These are phyloP conservation scores for Orchesella flavescens DNA, from an alignment of 2,888 invertebrate genomes.

Conservation along the genomic window DNA sequence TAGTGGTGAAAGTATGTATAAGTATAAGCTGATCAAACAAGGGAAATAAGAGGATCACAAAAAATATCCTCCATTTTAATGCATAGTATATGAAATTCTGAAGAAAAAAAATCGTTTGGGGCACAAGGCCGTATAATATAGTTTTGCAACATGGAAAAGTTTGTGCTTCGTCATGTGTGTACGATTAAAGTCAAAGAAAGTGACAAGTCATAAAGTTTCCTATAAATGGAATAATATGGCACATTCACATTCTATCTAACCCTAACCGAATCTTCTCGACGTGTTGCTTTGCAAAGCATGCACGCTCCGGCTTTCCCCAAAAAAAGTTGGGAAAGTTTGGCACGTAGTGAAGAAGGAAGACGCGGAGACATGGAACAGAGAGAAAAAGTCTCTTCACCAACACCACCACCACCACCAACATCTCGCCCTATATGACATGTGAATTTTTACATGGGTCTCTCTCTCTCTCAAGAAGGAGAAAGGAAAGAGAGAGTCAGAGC, in stretches of 20 bases:
- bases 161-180: background rate
- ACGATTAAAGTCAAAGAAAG: constrained; percentile 16
- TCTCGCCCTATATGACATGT: background rate
- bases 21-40: too few relatives aligned
- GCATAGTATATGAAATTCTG: too few relatives aligned
- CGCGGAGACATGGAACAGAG: background rate
- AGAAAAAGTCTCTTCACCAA: constrained; percentile 10
- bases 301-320: background rate
- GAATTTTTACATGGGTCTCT: constrained; percentile 25
- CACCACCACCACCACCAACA: too few relatives aligned
- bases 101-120: too few relatives aligned
- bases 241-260: background rate
- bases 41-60: too few relatives aligned
- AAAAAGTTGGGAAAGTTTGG: constrained; percentile 22
- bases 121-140: too few relatives aligned
- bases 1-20: too few relatives aligned
- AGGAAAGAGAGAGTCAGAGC: constrained; percentile 27
- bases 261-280: constrained; percentile 5
- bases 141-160: too few relatives aligned
- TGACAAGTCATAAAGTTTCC: constrained; percentile 41
- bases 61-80: too few relatives aligned
- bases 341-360: constrained; percentile 16
- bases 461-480: constrained; percentile 11
- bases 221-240: constrained; percentile 18
- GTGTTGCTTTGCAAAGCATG: constrained; percentile 21